Evolutionary conservation across 2,797 vertebrate genomes (phyloP).

Genomic region (Leucoraja ocellata): DNA sequence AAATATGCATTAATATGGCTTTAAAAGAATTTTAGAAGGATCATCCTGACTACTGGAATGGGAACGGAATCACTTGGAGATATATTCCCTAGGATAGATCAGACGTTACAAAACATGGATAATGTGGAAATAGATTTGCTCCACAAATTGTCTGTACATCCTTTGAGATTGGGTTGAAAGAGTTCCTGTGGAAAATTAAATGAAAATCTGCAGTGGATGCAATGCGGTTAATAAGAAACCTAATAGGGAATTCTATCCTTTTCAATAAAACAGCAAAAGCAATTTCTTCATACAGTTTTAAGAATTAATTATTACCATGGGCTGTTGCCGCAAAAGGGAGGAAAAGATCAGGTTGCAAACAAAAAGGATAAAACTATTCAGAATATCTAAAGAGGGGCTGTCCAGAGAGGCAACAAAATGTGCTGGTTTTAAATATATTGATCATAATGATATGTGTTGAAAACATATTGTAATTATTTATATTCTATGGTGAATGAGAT

Average conservation of each 20-base stretch:
- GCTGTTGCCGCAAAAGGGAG: not conserved
- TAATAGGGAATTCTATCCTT: not conserved
- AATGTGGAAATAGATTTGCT: not conserved
- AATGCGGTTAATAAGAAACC: not conserved
- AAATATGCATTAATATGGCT: not conserved
- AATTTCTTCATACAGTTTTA: slow-evolving; percentile 5
- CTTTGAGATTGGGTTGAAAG: slow-evolving; percentile 2
- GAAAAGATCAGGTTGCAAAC: not conserved
- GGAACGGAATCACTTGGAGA: not conserved
- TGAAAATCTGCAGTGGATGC: not conserved
- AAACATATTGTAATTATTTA: not conserved
- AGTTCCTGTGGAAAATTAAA: not conserved
- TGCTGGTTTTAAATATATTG: not conserved
- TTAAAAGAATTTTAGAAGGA: not conserved
- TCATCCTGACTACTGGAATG: not conserved
- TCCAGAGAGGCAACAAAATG: not conserved
- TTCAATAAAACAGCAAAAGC: not conserved
- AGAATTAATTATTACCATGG: not conserved
- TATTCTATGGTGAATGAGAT: not conserved
- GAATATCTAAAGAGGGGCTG: not conserved
- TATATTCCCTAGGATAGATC: not conserved
- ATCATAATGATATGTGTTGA: not conserved
- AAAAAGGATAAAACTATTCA: not conserved
- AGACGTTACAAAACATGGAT: not conserved
- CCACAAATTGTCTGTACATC: not conserved